Percentiles rank a stretch among this genome's conserved stretches.
phyloP scores from a whole-genome alignment of 2,113 vertebrate genomes.

The Zingel zingel region DNA sequence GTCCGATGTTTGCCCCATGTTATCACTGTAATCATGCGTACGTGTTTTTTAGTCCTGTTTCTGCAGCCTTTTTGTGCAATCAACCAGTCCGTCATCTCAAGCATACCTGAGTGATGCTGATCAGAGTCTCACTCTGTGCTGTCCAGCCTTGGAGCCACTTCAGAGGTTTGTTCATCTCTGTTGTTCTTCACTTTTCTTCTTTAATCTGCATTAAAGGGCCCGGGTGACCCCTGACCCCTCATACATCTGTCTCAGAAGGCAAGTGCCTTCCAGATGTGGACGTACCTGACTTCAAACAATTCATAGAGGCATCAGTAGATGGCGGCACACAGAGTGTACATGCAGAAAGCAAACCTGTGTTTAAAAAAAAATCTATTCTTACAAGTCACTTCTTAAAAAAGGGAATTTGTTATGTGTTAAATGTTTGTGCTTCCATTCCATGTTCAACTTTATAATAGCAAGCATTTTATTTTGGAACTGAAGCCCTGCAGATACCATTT shows the following conservation, averaged over 20 bases:
- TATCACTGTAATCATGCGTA: not conserved
- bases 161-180: constrained; percentile 76
- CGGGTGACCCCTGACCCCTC: constrained; percentile 70
- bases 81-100: not conserved
- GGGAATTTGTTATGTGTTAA: not conserved
- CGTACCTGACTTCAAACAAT: constrained; percentile 42
- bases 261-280: constrained; percentile 86
- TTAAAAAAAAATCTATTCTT: not conserved
- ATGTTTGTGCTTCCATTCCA: not conserved
- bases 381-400: not conserved
- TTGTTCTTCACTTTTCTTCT: constrained; percentile 75
- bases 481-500: not conserved
- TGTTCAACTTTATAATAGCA: not conserved
- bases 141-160: constrained; percentile 60
- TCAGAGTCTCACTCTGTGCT: constrained; percentile 34
- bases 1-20: not conserved
- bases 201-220: constrained; percentile 78
- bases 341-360: not conserved
- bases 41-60: not conserved
- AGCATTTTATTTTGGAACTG: not conserved
- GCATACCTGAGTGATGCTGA: constrained; percentile 43
- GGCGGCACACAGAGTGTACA: constrained; percentile 67
- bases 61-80: constrained; percentile 10
- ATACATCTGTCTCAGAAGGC: constrained; percentile 74
- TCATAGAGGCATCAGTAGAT: constrained; percentile 64